Percentiles rank a stretch among this genome's conserved stretches.
These are phyloP conservation scores for Anthrax anthrax DNA, from an alignment of 2,888 invertebrate genomes.

Conservation along the genomic window DNA sequence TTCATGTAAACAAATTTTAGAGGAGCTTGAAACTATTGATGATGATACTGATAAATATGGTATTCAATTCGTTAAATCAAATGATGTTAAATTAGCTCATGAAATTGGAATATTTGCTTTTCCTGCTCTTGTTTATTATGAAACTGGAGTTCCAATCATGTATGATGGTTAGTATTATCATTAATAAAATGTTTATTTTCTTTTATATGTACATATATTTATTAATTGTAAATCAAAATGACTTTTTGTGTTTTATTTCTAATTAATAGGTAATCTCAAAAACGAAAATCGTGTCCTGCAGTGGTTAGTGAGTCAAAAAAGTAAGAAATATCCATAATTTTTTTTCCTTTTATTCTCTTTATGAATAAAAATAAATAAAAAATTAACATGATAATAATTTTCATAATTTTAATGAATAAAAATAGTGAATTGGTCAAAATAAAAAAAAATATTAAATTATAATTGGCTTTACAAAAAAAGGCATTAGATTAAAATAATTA, in stretches of 20 bases:
- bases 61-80: constrained; percentile 87
- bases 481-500: too few species aligned
- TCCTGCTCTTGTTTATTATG: constrained; percentile 83
- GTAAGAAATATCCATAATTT: constrained; percentile 58
- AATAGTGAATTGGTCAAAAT: too few species aligned
- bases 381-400: too few species aligned
- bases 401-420: too few species aligned
- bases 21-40: constrained; percentile 81
- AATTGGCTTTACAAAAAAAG: too few species aligned
- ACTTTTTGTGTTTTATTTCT: background rate
- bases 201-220: background rate
- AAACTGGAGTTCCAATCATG: constrained; percentile 87
- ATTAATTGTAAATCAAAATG: background rate
- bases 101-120: constrained; percentile 87
- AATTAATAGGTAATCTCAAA: constrained; percentile 66
- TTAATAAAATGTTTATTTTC: too few species aligned
- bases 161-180: constrained; percentile 78
- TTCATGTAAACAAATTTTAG: constrained; percentile 68
- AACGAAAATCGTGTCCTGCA: constrained; percentile 89
- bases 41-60: constrained; percentile 86
- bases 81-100: constrained; percentile 74
- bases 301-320: constrained; percentile 92
- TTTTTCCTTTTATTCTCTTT: background rate
- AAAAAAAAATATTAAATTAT: too few species aligned
- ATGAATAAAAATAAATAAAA: too few species aligned